Base-by-base conservation (phyloP, 2,797 vertebrate genomes). In the Acridotheres tristis region DNA sequence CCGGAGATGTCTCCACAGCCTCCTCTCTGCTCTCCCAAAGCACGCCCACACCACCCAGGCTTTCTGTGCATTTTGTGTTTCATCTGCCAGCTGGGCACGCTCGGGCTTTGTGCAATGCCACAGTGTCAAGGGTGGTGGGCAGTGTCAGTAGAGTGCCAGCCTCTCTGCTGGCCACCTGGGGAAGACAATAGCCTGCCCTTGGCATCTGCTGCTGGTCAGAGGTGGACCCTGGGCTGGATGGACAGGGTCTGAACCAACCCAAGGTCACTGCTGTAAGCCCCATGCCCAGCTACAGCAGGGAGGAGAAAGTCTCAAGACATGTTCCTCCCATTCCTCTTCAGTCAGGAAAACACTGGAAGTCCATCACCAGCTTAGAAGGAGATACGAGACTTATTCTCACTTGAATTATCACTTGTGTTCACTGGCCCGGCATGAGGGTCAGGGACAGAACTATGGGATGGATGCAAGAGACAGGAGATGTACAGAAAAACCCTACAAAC, bases 351-450 rank as follows among this genome's bases (percentile, higher is more conserved):
- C 36, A 43, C 29, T 32, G 3, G 7, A 78, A 40, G n/a, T 66
- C 54, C 43, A 38, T 32, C 59, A 38, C 32, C 65, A 45, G 23
- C 19, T 67, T 27, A 45, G 32, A 30, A 9, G 11, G 13, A 87
- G 7, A 7, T 40, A 66, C 18, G 32, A 30, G 21, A n/a, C 29
- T 89, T 62, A 63, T 6, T n/a, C 18, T 53, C 5, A 0, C n/a
- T 47, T 65, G 38, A 85, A 53, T 59, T 58, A 62, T 5, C 29
- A 7, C 20, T 55, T 66, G 48, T 1, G 4, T 69, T 51, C 1
- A 0, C 5, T 36, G 17, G 20, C 7, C 17, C 0, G 0, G 14
- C 29, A 42, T 30, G 25, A 87, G 21, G 7, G 17, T 32, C 36
- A 2, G 1, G 27, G 51, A 14, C 38, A 68, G 27, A 87, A 78